Evolutionary conservation across 1,140 invertebrate species (phyloP), one percentile per base, ranked within the genome.

Genomic region (Caenorhabditis brenneri): DNA sequence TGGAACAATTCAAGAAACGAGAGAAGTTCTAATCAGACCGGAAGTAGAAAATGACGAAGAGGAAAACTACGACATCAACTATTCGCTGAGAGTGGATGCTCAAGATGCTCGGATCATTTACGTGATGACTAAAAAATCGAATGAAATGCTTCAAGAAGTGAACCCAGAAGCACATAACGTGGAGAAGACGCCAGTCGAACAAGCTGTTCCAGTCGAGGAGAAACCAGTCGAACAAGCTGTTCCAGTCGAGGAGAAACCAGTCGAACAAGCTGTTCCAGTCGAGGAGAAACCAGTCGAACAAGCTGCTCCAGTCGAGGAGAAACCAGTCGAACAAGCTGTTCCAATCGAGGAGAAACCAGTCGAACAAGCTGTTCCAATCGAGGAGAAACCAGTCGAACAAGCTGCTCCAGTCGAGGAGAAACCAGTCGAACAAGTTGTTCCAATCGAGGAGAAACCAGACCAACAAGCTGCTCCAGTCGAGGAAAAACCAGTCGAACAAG

Each of bases 11-110:
- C 24, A 12, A 6, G 65, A 74, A 74, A 42, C 65, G 24, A 22
- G 22, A 46, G 12, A 33, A 27, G 22, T 74, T 33, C 6, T 22
- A 27, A 24, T 74, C 46, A 33, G 22, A 5, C 16, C 10, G 3
- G 51, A 81, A 12, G 24, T 10, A 19, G 24, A 7, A 55, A 7
- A 55, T 24, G 65, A 74, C 1, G 65, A 74, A 42, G 65, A 74
- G 36, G 58, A 65, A 27, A 74, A 74, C 65, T 74, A n/a, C n/a
- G 36, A 74, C 1, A 22, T 74, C 6, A 74, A 74, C 36, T 74
- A 74, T n/a, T 74, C 65, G 10, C 9, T 74, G 19, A 12, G 65
- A 42, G 5, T 74, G 9, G 65, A 74, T 16, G 29, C 12, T 22
- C 65, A 74, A 24, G 42, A 31, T n/a, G n/a, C 10, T 16, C 27